Percentiles rank a stretch among this genome's conserved stretches.
Evolutionary conservation across 2,113 vertebrate genomes (phyloP).

Genomic region (Bubo bubo): DNA sequence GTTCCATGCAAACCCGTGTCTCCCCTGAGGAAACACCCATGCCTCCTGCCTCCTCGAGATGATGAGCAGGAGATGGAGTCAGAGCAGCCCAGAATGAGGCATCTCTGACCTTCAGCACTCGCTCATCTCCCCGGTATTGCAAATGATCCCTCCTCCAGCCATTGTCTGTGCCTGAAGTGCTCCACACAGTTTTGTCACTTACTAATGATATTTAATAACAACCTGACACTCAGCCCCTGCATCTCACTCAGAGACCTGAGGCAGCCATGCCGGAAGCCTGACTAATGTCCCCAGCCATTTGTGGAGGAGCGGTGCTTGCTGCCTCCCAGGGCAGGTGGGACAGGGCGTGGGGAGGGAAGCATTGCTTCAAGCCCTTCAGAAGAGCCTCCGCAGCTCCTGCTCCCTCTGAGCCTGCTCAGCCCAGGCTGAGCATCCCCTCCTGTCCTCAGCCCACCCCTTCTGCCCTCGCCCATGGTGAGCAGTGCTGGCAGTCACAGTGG

Average conservation of each 20-base stretch:
- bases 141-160: not conserved
- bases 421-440: not conserved
- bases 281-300: not conserved
- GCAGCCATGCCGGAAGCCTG: not conserved
- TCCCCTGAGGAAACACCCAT: not conserved
- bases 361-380: not conserved
- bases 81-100: not conserved
- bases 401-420: not conserved
- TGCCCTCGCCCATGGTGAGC: not conserved
- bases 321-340: not conserved
- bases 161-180: not conserved
- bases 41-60: not conserved
- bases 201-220: constrained; percentile 28
- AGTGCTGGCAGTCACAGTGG: not conserved
- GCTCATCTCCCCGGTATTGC: accelerated
- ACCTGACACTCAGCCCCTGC: constrained; percentile 5
- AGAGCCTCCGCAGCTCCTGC: not conserved
- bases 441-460: not conserved
- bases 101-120: not conserved
- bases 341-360: accelerated
- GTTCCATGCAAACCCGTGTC: not conserved
- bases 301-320: not conserved
- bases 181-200: not conserved
- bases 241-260: not conserved
- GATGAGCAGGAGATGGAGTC: not conserved